Conservation (phyloP, 2,888 invertebrate genomes). For the Marasmarcha lunaedactyla region DNA sequence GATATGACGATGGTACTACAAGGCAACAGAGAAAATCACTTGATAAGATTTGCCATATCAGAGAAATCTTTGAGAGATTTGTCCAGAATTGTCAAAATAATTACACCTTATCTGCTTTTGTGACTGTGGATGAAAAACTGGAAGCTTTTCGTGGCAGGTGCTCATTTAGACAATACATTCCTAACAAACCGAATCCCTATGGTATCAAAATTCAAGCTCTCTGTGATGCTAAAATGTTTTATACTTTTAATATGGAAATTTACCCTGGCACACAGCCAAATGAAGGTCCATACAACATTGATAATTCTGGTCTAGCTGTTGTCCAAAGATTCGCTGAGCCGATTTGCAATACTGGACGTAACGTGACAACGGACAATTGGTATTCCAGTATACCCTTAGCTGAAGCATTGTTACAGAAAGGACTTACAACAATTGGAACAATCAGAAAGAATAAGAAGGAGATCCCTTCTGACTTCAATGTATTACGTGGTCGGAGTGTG, state of each 20-base stretch:
- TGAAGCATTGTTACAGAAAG: no score
- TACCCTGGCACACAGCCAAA: slow-evolving; percentile 15
- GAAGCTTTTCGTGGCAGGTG: slow-evolving; percentile 11
- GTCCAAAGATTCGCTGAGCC: slow-evolving; percentile 11
- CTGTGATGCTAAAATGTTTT: slow-evolving; percentile 9
- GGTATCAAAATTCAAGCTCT: slow-evolving; percentile 13
- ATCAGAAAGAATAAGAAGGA: no score
- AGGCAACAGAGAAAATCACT: slow-evolving; percentile 12
- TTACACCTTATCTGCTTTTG: slow-evolving; percentile 8
- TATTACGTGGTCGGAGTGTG: not conserved
- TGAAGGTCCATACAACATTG: slow-evolving; percentile 9
- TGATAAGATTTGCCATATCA: slow-evolving; percentile 13
- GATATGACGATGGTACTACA: slow-evolving; percentile 17
- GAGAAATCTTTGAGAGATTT: slow-evolving; percentile 7
- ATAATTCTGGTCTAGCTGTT: slow-evolving; percentile 11
- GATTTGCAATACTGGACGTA: slow-evolving; percentile 6
- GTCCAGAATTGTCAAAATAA: slow-evolving; percentile 6
- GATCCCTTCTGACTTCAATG: no score
- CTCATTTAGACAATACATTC: slow-evolving; percentile 8
- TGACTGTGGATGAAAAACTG: slow-evolving; percentile 11
- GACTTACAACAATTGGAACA: no score
- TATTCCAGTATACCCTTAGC: no score
- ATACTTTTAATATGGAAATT: slow-evolving; percentile 12
- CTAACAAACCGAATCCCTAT: slow-evolving; percentile 12
- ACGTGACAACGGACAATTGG: slow-evolving; percentile 10